Evolutionary conservation across 1,140 invertebrate genomes (phyloP).

Genomic region (Delia radicum): DNA sequence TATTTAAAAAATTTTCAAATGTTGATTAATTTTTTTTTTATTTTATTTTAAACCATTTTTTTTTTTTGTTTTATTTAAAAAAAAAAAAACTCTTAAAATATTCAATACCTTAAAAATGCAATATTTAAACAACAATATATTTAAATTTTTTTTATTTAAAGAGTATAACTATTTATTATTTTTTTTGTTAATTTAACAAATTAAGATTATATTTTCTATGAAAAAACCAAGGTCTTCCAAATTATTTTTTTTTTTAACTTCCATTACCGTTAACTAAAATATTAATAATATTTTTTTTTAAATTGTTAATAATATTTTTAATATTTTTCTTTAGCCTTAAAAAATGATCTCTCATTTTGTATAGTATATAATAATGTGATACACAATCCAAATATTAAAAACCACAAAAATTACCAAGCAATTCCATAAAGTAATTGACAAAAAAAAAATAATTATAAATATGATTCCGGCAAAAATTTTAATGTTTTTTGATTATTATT

Average conservation of each 20-base stretch:
- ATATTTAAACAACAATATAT: too few species aligned
- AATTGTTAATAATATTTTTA: neutral
- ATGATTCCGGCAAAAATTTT: neutral
- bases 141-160: neutral
- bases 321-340: neutral
- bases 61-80: neutral
- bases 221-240: conserved; percentile 15
- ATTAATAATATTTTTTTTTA: neutral
- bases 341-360: conserved; percentile 11
- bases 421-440: neutral
- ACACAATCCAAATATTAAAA: conserved; percentile 9
- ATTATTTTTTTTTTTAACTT: too few species aligned
- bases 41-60: neutral
- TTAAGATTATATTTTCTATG: neutral
- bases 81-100: conserved; percentile 4
- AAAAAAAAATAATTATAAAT: neutral
- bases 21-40: neutral
- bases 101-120: too few species aligned
- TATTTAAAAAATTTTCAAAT: conserved; percentile 10
- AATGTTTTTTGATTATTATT: too few species aligned
- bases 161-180: neutral
- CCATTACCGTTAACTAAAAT: neutral
- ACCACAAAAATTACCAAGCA: neutral
- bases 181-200: conserved; percentile 15
- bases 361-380: conserved; percentile 13